Evolutionary conservation across 1,140 invertebrate genomes (phyloP).

Genomic region (Drosophila triauraria): DNA sequence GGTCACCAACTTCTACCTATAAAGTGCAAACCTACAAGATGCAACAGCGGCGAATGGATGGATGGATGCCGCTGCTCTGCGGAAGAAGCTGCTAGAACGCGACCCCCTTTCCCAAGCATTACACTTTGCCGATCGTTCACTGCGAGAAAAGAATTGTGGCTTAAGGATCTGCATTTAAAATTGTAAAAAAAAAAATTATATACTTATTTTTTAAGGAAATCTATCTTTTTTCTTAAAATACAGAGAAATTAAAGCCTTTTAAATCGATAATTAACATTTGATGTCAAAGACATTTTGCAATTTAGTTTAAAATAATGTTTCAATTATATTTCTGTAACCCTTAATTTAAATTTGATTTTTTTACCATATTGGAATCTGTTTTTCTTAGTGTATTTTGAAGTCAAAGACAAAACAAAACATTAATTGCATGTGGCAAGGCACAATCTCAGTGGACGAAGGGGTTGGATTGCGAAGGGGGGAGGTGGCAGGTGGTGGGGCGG

Average conservation of each 20-base stretch:
- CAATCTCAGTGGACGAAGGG: slow-evolving; percentile 25
- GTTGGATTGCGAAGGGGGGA: not conserved
- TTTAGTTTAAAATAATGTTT: too few species aligned
- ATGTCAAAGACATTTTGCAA: too few species aligned
- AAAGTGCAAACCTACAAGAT: slow-evolving; percentile 42
- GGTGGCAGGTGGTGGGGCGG: slow-evolving; percentile 8
- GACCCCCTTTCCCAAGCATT: slow-evolving; percentile 24
- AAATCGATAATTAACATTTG: too few species aligned
- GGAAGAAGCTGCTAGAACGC: slow-evolving; percentile 47
- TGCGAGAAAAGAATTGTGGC: not conserved
- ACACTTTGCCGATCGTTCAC: slow-evolving; percentile 12
- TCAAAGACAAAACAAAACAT: slow-evolving; percentile 65
- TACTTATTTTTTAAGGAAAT: too few species aligned
- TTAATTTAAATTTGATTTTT: too few species aligned
- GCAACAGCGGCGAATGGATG: slow-evolving; percentile 35
- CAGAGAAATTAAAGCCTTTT: too few species aligned
- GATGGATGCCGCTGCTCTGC: slow-evolving; percentile 45
- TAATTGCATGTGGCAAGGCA: slow-evolving; percentile 58
- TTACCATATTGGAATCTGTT: too few species aligned
- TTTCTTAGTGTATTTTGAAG: slow-evolving; percentile 20
- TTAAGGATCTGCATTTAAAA: too few species aligned
- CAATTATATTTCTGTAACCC: too few species aligned
- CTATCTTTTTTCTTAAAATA: too few species aligned
- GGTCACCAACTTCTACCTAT: slow-evolving; percentile 48
- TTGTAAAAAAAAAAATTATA: too few species aligned